Evolutionary conservation across 2,113 vertebrate genomes (phyloP).

Genomic region (Pandion haliaetus): DNA sequence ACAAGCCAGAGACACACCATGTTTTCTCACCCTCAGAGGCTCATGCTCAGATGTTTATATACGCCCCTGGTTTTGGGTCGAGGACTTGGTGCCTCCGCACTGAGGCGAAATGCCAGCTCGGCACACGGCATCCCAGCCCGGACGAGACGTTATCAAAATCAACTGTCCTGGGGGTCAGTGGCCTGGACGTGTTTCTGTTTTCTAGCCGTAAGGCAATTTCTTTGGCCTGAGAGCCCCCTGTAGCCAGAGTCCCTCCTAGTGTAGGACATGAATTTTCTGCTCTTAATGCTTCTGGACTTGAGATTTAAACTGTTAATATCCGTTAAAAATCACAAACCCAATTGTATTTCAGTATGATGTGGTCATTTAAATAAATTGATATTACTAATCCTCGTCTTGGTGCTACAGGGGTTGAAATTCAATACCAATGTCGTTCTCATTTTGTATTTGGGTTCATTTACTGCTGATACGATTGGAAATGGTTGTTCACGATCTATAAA

Average conservation of each 20-base stretch:
- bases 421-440: accelerated
- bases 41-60: no score
- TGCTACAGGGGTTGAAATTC: not conserved
- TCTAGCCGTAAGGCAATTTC: no score
- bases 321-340: not conserved
- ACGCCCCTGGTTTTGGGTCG: not conserved
- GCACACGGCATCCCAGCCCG: accelerated
- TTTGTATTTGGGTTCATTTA: not conserved
- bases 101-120: not conserved
- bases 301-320: not conserved
- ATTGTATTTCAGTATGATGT: not conserved
- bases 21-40: not conserved
- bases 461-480: accelerated
- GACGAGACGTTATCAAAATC: not conserved
- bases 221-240: not conserved
- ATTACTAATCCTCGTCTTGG: not conserved
- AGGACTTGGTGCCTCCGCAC: not conserved
- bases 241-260: not conserved
- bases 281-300: not conserved
- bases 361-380: not conserved
- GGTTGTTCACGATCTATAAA: not conserved
- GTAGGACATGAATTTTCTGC: not conserved
- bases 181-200: no score
- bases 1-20: no score
- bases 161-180: accelerated